Evolutionary conservation across 2,113 vertebrate species (phyloP), one percentile per base, ranked within the genome.

Genomic region (Python bivittatus): DNA sequence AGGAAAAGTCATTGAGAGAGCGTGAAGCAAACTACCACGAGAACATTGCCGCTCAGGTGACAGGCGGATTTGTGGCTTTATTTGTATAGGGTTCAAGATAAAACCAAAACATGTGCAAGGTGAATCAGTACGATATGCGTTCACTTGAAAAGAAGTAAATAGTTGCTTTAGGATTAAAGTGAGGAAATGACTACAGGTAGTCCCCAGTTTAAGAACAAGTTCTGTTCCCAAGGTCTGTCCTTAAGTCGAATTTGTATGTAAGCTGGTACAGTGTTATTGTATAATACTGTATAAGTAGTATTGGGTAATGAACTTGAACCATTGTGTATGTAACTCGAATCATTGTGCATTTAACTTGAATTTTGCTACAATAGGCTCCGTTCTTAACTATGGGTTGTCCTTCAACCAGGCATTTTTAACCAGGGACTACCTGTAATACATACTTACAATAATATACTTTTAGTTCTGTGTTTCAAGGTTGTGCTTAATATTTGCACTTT

Each of bases 41-140:
- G 90, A 98, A 97, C 84, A 95, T 99, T 94, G 92, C 97, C 86
- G 97, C 96, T 89, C 98, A 99, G 99, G 99, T 99, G 94, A 96
- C 44, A 44, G 89, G 92, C 56, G 91, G n/a, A 27, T 9, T 44
- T 22, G 56, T 60, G 92, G 92, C 2, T 79, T 52, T 90, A 6
- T 44, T 86, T 92, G n/a, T 84, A 54, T 5, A 56, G 20, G 3
- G 33, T 29, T 88, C 48, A 27, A 91, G 33, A 57, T 56, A 44
- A 53, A 42, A 4, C 11, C 83, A 12, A 23, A 60, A 33, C 23
- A 33, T 8, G 11, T 1, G 7, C 54, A 60, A 72, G 33, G 13
- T 29, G 88, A 84, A 53, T 85, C 33, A 42, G 9, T 11, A 25
- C 61, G 61, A 88, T 48, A 57, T 3, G 38, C 7, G n/a, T n/a